phyloP scores from a whole-genome alignment of 2,797 vertebrate genomes.

The Xenentodon cancila region DNA sequence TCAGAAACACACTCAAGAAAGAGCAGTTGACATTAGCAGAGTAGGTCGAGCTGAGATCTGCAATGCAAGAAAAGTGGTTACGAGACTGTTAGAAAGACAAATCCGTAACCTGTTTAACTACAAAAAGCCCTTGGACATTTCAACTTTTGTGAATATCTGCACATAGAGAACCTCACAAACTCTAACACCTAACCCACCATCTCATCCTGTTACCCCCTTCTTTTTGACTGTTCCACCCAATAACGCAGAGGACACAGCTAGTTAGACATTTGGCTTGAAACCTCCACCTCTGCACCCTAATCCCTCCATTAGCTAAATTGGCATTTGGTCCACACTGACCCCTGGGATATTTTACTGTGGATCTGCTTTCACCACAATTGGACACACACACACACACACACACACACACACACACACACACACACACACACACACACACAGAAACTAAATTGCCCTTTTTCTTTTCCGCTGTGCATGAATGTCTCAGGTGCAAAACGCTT shows the following conservation, averaged over 20 bases:
- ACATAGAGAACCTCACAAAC: constrained; percentile 12
- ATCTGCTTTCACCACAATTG: constrained; percentile 57
- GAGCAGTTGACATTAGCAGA: not conserved
- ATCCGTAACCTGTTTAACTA: no score
- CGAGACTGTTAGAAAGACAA: no score
- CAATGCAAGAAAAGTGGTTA: not conserved
- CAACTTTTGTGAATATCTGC: no score
- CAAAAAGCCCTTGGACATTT: no score
- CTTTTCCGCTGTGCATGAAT: constrained; percentile 35
- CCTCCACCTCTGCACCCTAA: constrained; percentile 62
- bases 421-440: constrained; percentile 6
- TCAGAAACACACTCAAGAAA: not conserved
- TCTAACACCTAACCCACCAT: constrained; percentile 10
- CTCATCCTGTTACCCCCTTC: constrained; percentile 45
- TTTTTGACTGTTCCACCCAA: constrained; percentile 24
- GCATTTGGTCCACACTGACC: constrained; percentile 56
- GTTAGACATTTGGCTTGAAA: constrained; percentile 59
- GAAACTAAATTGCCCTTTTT: constrained; percentile 31
- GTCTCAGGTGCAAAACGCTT: constrained; percentile 56
- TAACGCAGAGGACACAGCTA: constrained; percentile 31
- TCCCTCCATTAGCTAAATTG: constrained; percentile 77
- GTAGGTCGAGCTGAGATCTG: not conserved
- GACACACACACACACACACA: constrained; percentile 12
- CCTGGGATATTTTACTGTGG: constrained; percentile 39
- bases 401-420: constrained; percentile 11